Evolutionary conservation across 2,113 vertebrate genomes (phyloP).

Genomic region (Aspiorhynchus laticeps): DNA sequence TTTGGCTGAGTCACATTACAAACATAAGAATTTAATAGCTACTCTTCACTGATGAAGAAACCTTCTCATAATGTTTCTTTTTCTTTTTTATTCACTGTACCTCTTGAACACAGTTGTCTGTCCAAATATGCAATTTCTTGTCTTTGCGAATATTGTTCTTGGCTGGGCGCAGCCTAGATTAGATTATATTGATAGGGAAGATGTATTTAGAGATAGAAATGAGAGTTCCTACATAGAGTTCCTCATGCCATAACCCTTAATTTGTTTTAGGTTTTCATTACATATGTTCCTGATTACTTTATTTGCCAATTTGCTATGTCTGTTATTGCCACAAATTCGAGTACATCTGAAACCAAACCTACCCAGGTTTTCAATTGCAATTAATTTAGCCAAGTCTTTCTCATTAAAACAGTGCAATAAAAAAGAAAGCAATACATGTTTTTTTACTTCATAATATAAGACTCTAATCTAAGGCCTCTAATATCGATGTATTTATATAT

Average conservation of each 20-base stretch:
- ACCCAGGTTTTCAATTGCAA: slow-evolving; percentile 20
- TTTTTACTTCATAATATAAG: not conserved
- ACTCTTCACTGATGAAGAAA: slow-evolving; percentile 64
- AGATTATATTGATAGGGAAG: slow-evolving; percentile 70
- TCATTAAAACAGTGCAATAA: not conserved
- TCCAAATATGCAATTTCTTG: slow-evolving; percentile 59
- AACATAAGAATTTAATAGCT: slow-evolving; percentile 70
- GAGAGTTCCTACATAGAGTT: slow-evolving; percentile 60
- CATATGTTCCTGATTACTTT: slow-evolving; percentile 70
- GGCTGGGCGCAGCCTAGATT: slow-evolving; percentile 61
- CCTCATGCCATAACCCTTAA: slow-evolving; percentile 64
- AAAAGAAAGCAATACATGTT: no score
- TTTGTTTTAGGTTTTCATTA: slow-evolving; percentile 69
- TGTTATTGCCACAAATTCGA: slow-evolving; percentile 51
- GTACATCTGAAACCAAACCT: slow-evolving; percentile 47
- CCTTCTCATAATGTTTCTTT: slow-evolving; percentile 51
- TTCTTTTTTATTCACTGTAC: slow-evolving; percentile 59
- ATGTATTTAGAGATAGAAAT: slow-evolving; percentile 68
- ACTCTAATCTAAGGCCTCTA: not conserved
- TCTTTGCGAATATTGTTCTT: slow-evolving; percentile 59
- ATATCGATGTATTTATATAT: not conserved
- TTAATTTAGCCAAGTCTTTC: slow-evolving; percentile 2
- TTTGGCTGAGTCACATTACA: slow-evolving; percentile 58
- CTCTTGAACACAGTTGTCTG: slow-evolving; percentile 61
- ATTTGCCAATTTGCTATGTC: slow-evolving; percentile 57